phyloP scores from a whole-genome alignment of 1,140 invertebrate genomes.

The Heliconius melpomene region DNA sequence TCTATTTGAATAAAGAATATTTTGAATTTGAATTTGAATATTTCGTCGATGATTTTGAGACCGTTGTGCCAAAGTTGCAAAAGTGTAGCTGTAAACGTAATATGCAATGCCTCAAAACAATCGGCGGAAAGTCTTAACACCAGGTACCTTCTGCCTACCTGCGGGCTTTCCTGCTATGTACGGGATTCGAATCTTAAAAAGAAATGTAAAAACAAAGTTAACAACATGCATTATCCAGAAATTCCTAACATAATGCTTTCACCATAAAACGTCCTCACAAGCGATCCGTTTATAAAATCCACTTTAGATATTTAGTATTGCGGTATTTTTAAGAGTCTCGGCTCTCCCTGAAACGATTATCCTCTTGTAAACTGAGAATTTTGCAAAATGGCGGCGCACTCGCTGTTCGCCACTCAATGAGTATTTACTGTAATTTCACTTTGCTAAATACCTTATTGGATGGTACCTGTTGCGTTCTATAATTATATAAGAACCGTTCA shows the following conservation, averaged over 20 bases:
- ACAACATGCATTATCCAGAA: not conserved
- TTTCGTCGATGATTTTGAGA: too few relatives aligned
- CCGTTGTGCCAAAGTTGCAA: too few relatives aligned
- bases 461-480: conserved; percentile 20
- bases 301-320: conserved; percentile 43
- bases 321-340: conserved; percentile 42
- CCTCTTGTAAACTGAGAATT: conserved; percentile 42
- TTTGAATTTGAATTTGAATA: too few relatives aligned
- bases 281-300: conserved; percentile 27
- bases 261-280: not conserved
- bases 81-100: too few relatives aligned
- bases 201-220: too few relatives aligned
- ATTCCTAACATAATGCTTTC: not conserved
- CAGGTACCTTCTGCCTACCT: too few relatives aligned
- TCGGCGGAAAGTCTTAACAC: too few relatives aligned
- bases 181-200: too few relatives aligned
- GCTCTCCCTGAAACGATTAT: conserved; percentile 50
- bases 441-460: conserved; percentile 36
- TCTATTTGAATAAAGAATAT: too few relatives aligned
- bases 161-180: too few relatives aligned
- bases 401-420: conserved; percentile 43
- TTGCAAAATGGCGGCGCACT: conserved; percentile 45
- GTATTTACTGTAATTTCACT: conserved; percentile 51
- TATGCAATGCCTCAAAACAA: too few relatives aligned
- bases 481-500: conserved; percentile 8